Percentiles rank a stretch among this genome's conserved stretches.
Conservation (phyloP, 2,888 invertebrate genomes). For the Meloe dianella region DNA sequence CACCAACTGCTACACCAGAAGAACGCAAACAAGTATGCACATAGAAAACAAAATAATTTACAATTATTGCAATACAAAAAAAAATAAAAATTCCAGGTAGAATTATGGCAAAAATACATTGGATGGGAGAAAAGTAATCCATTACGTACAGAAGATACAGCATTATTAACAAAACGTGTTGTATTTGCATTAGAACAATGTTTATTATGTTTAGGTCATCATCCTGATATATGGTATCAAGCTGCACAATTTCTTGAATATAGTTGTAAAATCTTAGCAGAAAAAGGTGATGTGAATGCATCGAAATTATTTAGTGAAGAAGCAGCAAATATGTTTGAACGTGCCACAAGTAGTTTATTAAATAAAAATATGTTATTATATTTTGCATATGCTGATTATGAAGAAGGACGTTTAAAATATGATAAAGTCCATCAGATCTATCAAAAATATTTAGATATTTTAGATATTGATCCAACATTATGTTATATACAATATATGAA, state of each 20-base stretch:
- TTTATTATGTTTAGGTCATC: constrained; percentile 92
- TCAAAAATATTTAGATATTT: constrained; percentile 85
- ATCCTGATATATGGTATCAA: constrained; percentile 99
- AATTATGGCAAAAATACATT: constrained; percentile 99
- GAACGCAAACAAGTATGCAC: constrained; percentile 94
- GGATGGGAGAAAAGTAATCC: constrained; percentile 98
- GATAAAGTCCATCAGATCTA: constrained; percentile 97
- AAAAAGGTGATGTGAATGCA: constrained; percentile 95
- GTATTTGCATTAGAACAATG: constrained; percentile 99
- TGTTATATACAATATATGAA: constrained; percentile 99
- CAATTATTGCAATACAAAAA: too few relatives aligned
- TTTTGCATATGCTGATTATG: constrained; percentile 98
- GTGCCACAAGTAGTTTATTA: constrained; percentile 88
- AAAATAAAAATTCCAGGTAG: too few relatives aligned
- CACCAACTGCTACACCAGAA: constrained; percentile 89
- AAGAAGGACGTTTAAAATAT: constrained; percentile 94
- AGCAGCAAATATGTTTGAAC: constrained; percentile 92
- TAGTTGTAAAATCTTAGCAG: constrained; percentile 89
- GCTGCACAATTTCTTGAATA: constrained; percentile 96
- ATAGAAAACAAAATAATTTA: too few relatives aligned
- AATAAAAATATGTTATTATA: constrained; percentile 92
- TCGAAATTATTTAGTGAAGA: constrained; percentile 94
- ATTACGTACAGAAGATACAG: constrained; percentile 93
- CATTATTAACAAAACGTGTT: constrained; percentile 89
- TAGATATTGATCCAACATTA: constrained; percentile 93